phyloP scores from a whole-genome alignment of 2,888 invertebrate genomes.

The Pediacus dermestoides region DNA sequence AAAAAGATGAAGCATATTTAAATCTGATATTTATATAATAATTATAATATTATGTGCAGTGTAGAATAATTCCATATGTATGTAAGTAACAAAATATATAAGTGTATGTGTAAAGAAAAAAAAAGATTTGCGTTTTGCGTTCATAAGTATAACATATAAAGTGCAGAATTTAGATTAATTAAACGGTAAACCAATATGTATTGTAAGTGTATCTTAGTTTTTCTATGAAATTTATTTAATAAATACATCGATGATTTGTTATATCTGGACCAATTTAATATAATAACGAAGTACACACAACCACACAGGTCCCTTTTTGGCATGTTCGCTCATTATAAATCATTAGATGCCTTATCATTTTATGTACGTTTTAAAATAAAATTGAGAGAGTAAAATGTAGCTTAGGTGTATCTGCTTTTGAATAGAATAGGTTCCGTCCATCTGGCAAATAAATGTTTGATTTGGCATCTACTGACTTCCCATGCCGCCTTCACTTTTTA shows the following conservation, averaged over 20 bases:
- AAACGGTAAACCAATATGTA: slow-evolving; percentile 4
- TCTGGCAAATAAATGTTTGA: slow-evolving; percentile 27
- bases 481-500: slow-evolving; percentile 9
- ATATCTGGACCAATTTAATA: slow-evolving; percentile 41
- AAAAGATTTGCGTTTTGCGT: no score
- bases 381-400: slow-evolving; percentile 23
- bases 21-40: slow-evolving; percentile 32
- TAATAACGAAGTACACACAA: slow-evolving; percentile 21
- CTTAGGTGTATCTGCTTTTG: slow-evolving; percentile 30
- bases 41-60: slow-evolving; percentile 32
- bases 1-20: slow-evolving; percentile 30
- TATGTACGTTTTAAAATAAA: no score
- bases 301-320: slow-evolving; percentile 19
- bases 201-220: slow-evolving; percentile 36
- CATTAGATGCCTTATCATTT: slow-evolving; percentile 13
- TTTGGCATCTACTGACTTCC: slow-evolving; percentile 13
- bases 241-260: slow-evolving; percentile 34
- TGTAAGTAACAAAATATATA: no score
- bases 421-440: slow-evolving; percentile 46
- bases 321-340: slow-evolving; percentile 22
- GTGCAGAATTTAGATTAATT: background rate
- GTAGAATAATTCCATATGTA: slow-evolving; percentile 41
- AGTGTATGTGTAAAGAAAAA: slow-evolving; percentile 29
- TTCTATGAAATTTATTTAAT: slow-evolving; percentile 39
- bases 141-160: background rate